phyloP scores from a whole-genome alignment of 1,140 invertebrate species.

The Drosophila bocki region DNA sequence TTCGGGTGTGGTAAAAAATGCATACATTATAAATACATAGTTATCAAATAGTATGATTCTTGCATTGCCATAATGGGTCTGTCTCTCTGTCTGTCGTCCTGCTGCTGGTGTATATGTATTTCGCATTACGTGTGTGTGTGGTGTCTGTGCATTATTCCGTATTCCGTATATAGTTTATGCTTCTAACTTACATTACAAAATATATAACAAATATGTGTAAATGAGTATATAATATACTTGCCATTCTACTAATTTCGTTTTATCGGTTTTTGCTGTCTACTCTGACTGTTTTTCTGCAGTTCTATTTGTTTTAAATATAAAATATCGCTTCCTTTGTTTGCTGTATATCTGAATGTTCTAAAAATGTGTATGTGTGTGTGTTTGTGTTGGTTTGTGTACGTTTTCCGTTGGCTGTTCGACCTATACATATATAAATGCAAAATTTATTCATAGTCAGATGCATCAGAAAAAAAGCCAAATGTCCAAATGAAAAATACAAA shows the following conservation, averaged over 20 bases:
- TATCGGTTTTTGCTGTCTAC: constrained; percentile 19
- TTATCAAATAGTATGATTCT: constrained; percentile 78
- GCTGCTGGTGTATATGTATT: constrained; percentile 39
- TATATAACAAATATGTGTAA: constrained; percentile 81
- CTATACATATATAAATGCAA: constrained; percentile 71
- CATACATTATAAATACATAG: constrained; percentile 84
- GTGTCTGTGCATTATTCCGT: constrained; percentile 48
- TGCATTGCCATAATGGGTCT: constrained; percentile 31
- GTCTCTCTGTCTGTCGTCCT: constrained; percentile 22
- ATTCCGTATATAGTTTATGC: constrained; percentile 60
- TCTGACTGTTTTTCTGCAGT: constrained; percentile 16
- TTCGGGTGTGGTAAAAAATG: constrained; percentile 75
- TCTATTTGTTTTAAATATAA: constrained; percentile 54
- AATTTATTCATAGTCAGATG: constrained; percentile 57
- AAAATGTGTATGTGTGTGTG: constrained; percentile 21
- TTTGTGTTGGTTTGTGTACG: constrained; percentile 14
- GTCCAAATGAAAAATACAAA: constrained; percentile 16
- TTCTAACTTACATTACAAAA: constrained; percentile 81
- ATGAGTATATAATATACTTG: constrained; percentile 62
- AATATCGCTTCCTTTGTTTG: constrained; percentile 48
- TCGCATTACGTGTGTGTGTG: constrained; percentile 39
- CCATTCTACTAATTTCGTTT: constrained; percentile 48
- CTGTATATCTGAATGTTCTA: constrained; percentile 32
- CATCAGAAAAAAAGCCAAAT: constrained; percentile 36
- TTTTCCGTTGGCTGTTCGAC: constrained; percentile 42